Evolutionary conservation across 2,113 vertebrate genomes (phyloP), one percentile per base, ranked within the genome.

Genomic region (Hemichromis elongatus): DNA sequence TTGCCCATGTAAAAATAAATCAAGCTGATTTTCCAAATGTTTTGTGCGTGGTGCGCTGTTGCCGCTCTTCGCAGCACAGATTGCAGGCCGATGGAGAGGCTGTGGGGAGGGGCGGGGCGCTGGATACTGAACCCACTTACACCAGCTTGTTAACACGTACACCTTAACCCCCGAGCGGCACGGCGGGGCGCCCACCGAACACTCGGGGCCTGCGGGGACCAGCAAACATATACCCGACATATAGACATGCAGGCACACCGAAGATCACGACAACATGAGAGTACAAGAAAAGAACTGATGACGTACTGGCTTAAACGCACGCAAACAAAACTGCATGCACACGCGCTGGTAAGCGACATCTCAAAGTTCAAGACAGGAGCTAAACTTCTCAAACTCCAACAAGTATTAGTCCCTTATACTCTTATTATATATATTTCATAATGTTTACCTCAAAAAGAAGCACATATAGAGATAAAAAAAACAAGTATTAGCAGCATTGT

Each of bases 21-120:
- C 96, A 97, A 96, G 96, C 96, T 96, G 96, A 96, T 96, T 96
- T 96, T 96, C 96, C 96, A 96, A 96, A 96, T 96, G 96, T 96
- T 97, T 95, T 92, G 91, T 94, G 92, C 90, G 93, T 92, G 93
- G 92, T 92, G 93, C 90, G 91, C 95, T 94, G 95, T 95, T 92
- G 95, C 95, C 79, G 94, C 93, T 95, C 95, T 97, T 97, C 96
- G 86, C 96, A 95, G 95, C 96, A 97, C 96, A 97, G 96, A 96
- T 96, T 96, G 96, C 83, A 87, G 87, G 94, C 95, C 92, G 94
- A 94, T 94, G 93, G 95, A 96, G 94, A 95, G 95, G 94, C 95
- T 94, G 94, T 93, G 95, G 94, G 94, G 91, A 92, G 89, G 91
- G 93, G 93, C 88, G 94, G 95, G 93, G 95, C 93, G 86, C 95